Conservation (phyloP, 1,140 invertebrate genomes). For the Apis mellifera region DNA sequence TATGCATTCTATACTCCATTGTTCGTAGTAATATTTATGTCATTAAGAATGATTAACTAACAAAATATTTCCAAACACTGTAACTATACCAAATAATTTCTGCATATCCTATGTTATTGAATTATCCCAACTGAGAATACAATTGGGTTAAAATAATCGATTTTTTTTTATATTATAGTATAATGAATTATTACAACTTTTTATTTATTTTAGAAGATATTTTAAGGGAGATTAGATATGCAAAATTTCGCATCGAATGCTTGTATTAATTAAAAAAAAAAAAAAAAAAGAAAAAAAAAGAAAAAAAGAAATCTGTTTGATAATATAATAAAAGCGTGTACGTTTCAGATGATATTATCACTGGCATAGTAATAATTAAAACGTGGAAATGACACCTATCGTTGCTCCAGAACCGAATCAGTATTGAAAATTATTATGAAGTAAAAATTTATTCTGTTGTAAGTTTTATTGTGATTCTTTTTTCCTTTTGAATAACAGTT, state of each 20-base stretch:
- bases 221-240: slow-evolving; percentile 29
- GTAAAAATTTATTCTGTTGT: slow-evolving; percentile 13
- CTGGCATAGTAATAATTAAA: slow-evolving; percentile 41
- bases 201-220: slow-evolving; percentile 42
- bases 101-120: slow-evolving; percentile 43
- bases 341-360: slow-evolving; percentile 42
- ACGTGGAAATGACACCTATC: slow-evolving; percentile 52
- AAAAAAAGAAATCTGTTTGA: slow-evolving; percentile 17
- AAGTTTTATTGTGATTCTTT: background rate
- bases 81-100: slow-evolving; percentile 54
- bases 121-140: slow-evolving; percentile 13
- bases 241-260: slow-evolving; percentile 42
- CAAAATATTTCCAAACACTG: slow-evolving; percentile 42
- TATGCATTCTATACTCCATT: slow-evolving; percentile 40
- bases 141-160: slow-evolving; percentile 18
- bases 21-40: slow-evolving; percentile 44
- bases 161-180: slow-evolving; percentile 29
- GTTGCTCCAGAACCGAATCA: slow-evolving; percentile 40
- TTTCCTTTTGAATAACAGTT: slow-evolving; percentile 4
- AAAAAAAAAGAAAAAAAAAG: slow-evolving; percentile 1
- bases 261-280: slow-evolving; percentile 14
- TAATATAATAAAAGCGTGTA: slow-evolving; percentile 35
- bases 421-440: slow-evolving; percentile 37
- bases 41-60: slow-evolving; percentile 34
- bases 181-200: slow-evolving; percentile 31